These are phyloP conservation scores for Melinaea menophilus DNA, from an alignment of 2,888 invertebrate genomes.

Conservation along the genomic window DNA sequence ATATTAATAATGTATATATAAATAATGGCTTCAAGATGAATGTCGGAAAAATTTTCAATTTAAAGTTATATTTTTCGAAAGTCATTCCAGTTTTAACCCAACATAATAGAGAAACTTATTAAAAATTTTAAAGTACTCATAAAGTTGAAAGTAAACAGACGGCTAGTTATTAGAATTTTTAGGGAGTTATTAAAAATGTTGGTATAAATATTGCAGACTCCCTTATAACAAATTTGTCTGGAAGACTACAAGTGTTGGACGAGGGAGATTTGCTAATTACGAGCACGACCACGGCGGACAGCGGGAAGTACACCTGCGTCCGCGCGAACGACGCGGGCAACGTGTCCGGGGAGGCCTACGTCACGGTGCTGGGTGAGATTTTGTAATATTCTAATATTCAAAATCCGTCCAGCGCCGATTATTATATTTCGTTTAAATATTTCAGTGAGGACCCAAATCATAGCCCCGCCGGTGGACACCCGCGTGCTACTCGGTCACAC, in stretches of 20 bases:
- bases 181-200: slow-evolving; percentile 4
- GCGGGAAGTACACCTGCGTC: slow-evolving; percentile 93
- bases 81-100: background rate
- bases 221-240: slow-evolving; percentile 74
- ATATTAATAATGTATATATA: background rate
- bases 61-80: background rate
- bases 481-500: slow-evolving; percentile 94
- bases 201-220: slow-evolving; percentile 54
- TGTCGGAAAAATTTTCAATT: background rate
- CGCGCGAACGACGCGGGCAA: slow-evolving; percentile 94
- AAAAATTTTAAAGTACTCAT: slow-evolving; percentile 21
- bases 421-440: slow-evolving; percentile 31
- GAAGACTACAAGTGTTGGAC: slow-evolving; percentile 90
- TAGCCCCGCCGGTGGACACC: slow-evolving; percentile 94
- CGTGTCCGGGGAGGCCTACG: slow-evolving; percentile 87
- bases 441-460: slow-evolving; percentile 94
- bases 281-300: slow-evolving; percentile 88
- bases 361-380: slow-evolving; percentile 86
- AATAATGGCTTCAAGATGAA: background rate
- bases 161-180: slow-evolving; percentile 3
- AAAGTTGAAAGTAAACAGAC: slow-evolving; percentile 22
- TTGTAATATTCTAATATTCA: background rate
- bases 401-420: no score
- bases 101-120: slow-evolving; percentile 11
- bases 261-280: slow-evolving; percentile 93